Percentiles rank a stretch among this genome's conserved stretches.
These are phyloP conservation scores for Phenacoccus solenopsis DNA, from an alignment of 1,140 invertebrate species.

Conservation along the genomic window DNA sequence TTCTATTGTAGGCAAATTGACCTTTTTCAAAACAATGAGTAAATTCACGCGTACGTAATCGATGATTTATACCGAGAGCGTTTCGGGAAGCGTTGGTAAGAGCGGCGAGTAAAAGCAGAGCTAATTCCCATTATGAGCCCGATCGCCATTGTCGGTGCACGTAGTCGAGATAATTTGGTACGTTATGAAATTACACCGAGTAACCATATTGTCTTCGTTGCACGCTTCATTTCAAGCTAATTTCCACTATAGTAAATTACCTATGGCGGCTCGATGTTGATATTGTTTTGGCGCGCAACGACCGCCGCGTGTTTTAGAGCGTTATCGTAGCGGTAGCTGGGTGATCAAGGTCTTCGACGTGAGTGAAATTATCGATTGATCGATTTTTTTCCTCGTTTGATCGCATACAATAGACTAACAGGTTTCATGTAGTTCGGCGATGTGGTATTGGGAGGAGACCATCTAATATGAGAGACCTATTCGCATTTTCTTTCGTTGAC, in stretches of 20 bases:
- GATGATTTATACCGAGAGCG: neutral
- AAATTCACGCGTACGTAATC: neutral
- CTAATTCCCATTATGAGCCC: neutral
- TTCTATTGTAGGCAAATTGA: too few species aligned
- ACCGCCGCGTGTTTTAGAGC: too few species aligned
- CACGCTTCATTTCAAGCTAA: neutral
- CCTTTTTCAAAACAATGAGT: neutral
- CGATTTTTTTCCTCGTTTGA: too few species aligned
- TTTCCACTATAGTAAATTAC: neutral
- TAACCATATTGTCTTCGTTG: neutral
- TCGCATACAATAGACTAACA: too few species aligned
- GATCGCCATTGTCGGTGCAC: neutral
- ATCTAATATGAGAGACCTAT: too few species aligned
- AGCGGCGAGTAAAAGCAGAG: too few species aligned
- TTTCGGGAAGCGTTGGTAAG: too few species aligned
- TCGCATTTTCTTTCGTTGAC: too few species aligned
- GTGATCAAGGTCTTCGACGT: neutral
- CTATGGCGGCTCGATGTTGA: neutral
- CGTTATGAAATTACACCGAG: neutral
- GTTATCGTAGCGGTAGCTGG: neutral
- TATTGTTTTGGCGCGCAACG: neutral
- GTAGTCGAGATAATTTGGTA: neutral
- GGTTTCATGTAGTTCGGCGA: too few species aligned
- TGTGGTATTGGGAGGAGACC: too few species aligned
- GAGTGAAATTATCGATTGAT: too few species aligned